Conservation (phyloP, 2,888 invertebrate species). For the Lithodes maja region DNA sequence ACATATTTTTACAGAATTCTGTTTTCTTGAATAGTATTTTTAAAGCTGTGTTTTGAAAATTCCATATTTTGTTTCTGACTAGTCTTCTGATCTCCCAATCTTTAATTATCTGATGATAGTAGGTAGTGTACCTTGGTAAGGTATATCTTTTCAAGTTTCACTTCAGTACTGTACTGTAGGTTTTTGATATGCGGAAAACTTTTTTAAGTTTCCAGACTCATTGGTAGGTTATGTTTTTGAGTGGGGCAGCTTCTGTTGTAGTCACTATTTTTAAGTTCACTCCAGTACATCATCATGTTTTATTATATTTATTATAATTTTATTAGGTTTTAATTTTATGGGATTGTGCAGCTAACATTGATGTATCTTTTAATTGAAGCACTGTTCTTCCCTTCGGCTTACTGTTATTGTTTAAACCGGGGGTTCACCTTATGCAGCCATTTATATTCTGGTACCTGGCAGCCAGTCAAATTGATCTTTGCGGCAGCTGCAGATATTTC, state of each 20-base stretch:
- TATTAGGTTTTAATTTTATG: neutral
- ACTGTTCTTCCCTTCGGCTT: slow-evolving; percentile 12
- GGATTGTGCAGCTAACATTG: slow-evolving; percentile 7
- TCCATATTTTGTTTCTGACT: neutral
- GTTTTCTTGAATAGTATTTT: too few species aligned
- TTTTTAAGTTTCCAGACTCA: neutral
- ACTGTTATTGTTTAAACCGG: slow-evolving; percentile 7
- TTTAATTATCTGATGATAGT: neutral
- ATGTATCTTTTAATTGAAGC: neutral
- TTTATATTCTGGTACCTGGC: neutral
- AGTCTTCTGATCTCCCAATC: neutral
- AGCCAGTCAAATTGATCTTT: neutral
- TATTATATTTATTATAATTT: neutral
- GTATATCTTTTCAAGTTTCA: too few species aligned
- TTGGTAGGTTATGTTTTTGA: neutral
- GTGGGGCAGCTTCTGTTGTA: neutral
- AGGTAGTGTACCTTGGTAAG: neutral
- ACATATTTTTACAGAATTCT: too few species aligned
- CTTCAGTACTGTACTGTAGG: too few species aligned
- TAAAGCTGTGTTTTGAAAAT: neutral
- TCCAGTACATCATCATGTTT: neutral
- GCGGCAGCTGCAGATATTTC: neutral
- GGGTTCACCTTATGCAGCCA: neutral
- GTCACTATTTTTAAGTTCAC: slow-evolving; percentile 9
- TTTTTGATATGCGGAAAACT: neutral